These are phyloP conservation scores for Andricus quercusramuli DNA, from an alignment of 2,888 invertebrate genomes.

Conservation along the genomic window DNA sequence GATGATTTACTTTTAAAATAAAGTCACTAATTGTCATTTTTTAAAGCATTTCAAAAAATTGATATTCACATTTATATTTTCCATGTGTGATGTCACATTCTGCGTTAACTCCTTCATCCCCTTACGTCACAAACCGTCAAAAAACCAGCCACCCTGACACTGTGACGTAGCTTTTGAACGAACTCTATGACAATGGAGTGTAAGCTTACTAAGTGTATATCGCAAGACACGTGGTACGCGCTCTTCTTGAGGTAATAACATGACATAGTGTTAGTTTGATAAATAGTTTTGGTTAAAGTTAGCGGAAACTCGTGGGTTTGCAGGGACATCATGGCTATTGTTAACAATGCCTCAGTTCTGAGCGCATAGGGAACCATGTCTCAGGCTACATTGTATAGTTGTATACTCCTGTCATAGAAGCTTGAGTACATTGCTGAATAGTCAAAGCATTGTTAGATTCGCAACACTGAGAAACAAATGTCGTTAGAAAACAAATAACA, in stretches of 20 bases:
- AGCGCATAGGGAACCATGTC: conserved; percentile 44
- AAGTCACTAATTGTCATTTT: too few relatives aligned
- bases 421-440: conserved; percentile 21
- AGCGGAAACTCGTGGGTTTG: conserved; percentile 44
- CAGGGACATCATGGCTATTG: conserved; percentile 59
- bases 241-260: conserved; percentile 59
- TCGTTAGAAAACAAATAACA: neutral
- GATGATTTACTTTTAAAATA: too few relatives aligned
- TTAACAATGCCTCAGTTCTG: conserved; percentile 59
- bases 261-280: conserved; percentile 62
- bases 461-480: neutral
- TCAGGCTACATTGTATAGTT: conserved; percentile 28
- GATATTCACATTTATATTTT: too few relatives aligned
- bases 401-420: neutral
- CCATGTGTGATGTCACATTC: too few relatives aligned
- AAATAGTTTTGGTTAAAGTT: conserved; percentile 65
- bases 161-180: too few relatives aligned
- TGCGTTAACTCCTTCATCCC: too few relatives aligned
- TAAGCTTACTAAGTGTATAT: neutral
- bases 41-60: too few relatives aligned
- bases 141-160: too few relatives aligned
- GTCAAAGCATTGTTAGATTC: conserved; percentile 37
- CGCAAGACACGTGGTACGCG: conserved; percentile 10
- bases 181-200: neutral
- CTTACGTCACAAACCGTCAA: too few relatives aligned